Percentiles rank a stretch among this genome's conserved stretches.
phyloP scores from a whole-genome alignment of 92 coral and sea anemone species.

The Epizoanthus fatuus region DNA sequence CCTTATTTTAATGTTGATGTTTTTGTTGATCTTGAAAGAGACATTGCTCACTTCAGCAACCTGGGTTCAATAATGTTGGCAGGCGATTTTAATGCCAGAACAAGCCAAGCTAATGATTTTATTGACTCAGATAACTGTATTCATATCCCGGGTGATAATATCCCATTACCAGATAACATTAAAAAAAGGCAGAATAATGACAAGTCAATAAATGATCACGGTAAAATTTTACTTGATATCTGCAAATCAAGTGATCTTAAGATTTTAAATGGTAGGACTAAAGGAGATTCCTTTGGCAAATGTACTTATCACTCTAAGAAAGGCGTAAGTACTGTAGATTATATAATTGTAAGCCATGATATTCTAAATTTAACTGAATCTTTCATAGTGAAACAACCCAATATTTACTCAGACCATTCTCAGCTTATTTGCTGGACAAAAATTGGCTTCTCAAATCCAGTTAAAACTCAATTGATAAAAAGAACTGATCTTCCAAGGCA shows the following conservation, averaged over 20 bases:
- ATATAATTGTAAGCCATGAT: slow-evolving; percentile 32
- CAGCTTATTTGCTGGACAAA: slow-evolving; percentile 4
- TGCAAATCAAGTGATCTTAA: slow-evolving; percentile 44
- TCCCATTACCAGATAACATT: neutral
- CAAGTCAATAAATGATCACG: slow-evolving; percentile 20
- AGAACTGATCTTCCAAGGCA: slow-evolving; percentile 21
- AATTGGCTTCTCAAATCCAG: neutral
- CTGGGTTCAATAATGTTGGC: neutral
- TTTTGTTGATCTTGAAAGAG: slow-evolving; percentile 5
- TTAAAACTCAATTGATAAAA: neutral
- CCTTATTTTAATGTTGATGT: slow-evolving; percentile 27
- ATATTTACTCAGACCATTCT: neutral
- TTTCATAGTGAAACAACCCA: neutral
- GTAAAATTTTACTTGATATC: slow-evolving; percentile 27
- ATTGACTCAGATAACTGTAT: neutral
- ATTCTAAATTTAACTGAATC: neutral
- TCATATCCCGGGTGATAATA: neutral
- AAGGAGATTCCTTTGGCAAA: slow-evolving; percentile 46
- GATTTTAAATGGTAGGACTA: slow-evolving; percentile 49
- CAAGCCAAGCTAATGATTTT: neutral
- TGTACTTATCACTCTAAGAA: slow-evolving; percentile 28
- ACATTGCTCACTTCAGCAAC: neutral
- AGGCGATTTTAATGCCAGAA: neutral
- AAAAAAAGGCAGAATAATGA: slow-evolving; percentile 18
- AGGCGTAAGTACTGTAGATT: slow-evolving; percentile 43